Evolutionary conservation across 2,797 vertebrate genomes (phyloP), one percentile per base, ranked within the genome.

Genomic region (Enteromius paludinosus): DNA sequence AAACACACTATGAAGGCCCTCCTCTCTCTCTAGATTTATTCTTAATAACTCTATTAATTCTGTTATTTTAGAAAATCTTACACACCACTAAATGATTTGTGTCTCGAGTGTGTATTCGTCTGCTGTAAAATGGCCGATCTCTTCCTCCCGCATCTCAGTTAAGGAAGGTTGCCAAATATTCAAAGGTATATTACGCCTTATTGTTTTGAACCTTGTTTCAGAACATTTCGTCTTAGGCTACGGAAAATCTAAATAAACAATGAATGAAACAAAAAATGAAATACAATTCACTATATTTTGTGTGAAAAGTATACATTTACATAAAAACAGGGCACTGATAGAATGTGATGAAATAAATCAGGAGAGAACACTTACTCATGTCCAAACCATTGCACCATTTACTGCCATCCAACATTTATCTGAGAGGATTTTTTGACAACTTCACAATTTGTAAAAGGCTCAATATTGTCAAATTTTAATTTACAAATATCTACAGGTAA

Each of bases 1-100:
- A 65, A 35, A 69, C 77, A 66, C 79, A 77, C 62, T 70, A 82
- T 83, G 23, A 66, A 65, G 43, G 61, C 25, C 79, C 83, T 85
- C 82, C 79, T 70, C 79, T 77, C 64, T 82, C 47, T 41, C 47
- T 30, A 38, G 18, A 47, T 65, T 12, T 38, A 43, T 20, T 47
- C 15, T 61, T n/a, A 28, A 45, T 43, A 11, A 30, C 25, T 8
- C 10, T 33, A 35, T 69, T 30, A 33, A 45, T 71, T 59, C 28
- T 38, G 66, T 30, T 80, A 1, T 35, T 33, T 70, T 18, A 38
- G 38, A 78, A 79, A 79, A 35, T 68, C 15, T 14, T 2, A 10
- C 64, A 70, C 52, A 15, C 38, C 25, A 59, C 43, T 61, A 28
- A 28, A 61, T 71, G 41, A 62, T 71, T 62, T 23, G 68, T 25